Percentiles rank a stretch among this genome's conserved stretches.
phyloP scores from a whole-genome alignment of 37 sponge, comb jelly and placozoan species.

The Spongilla lacustris region DNA sequence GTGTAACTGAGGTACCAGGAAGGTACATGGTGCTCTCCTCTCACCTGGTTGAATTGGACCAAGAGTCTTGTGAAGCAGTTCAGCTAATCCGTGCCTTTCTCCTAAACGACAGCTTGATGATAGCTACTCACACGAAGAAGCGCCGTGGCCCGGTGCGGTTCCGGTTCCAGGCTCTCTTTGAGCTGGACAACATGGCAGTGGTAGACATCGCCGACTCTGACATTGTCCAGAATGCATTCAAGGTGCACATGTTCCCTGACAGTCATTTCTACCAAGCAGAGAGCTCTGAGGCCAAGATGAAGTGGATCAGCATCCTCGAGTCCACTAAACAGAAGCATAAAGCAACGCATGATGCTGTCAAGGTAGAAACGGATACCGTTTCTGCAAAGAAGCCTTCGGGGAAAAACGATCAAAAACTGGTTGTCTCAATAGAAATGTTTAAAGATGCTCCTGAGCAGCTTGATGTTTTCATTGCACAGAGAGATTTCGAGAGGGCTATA shows the following conservation, averaged over 20 bases:
- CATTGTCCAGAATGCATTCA: conserved; percentile 64
- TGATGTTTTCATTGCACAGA: conserved; percentile 95
- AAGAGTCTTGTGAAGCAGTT: conserved; percentile 66
- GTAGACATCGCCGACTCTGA: conserved; percentile 80
- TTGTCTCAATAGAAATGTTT: conserved; percentile 20
- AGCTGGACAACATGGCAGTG: conserved; percentile 93
- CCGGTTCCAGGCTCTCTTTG: conserved; percentile 77
- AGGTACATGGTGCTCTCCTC: conserved; percentile 71
- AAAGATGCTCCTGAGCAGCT: conserved; percentile 92
- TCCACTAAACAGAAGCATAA: conserved; percentile 86
- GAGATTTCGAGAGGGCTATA: conserved; percentile 96
- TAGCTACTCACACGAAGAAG: conserved; percentile 68
- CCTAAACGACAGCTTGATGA: conserved; percentile 94
- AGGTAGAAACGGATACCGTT: conserved; percentile 31
- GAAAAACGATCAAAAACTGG: background rate
- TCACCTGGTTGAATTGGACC: conserved; percentile 71
- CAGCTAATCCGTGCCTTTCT: conserved; percentile 79
- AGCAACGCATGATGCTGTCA: conserved; percentile 42
- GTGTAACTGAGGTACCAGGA: conserved; percentile 89
- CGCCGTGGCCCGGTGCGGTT: conserved; percentile 83
- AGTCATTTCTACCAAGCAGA: conserved; percentile 87
- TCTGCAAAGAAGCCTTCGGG: background rate
- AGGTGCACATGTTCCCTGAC: conserved; percentile 90
- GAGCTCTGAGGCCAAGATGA: conserved; percentile 51
- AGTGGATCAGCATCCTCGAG: conserved; percentile 76